phyloP scores from a whole-genome alignment of 2,113 vertebrate genomes.

The Pipra filicauda region DNA sequence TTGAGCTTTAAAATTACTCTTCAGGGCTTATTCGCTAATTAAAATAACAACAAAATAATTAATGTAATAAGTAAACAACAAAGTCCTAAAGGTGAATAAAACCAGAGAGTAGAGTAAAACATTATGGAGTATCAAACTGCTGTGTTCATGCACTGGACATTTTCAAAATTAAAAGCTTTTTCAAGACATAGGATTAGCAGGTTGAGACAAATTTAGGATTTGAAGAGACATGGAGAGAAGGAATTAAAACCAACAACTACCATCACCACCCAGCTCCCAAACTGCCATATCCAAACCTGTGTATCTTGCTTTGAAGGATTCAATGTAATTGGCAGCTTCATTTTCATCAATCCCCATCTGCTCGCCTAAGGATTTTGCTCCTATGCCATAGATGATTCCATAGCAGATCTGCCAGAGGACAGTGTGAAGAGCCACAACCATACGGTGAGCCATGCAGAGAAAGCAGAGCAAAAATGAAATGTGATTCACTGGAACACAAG shows the following conservation, averaged over 20 bases:
- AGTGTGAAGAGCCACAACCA: background rate
- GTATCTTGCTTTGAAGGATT: constrained; percentile 95
- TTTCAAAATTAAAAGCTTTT: background rate
- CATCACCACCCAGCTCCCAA: background rate
- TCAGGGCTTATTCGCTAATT: background rate
- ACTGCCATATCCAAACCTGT: constrained; percentile 75
- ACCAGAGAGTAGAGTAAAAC: background rate
- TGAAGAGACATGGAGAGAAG: background rate
- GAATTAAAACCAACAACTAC: background rate
- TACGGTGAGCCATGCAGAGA: background rate
- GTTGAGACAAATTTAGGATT: background rate
- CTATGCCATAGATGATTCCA: constrained; percentile 97
- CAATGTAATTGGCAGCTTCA: constrained; percentile 89
- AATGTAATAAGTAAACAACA: background rate
- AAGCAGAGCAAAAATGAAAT: background rate
- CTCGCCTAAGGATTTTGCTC: constrained; percentile 92
- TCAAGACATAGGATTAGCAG: background rate
- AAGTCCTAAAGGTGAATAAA: background rate
- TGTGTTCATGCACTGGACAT: background rate
- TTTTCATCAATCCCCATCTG: constrained; percentile 94
- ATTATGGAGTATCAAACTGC: background rate
- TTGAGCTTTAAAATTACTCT: background rate
- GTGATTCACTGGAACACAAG: background rate
- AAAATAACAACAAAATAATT: background rate
- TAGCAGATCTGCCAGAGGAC: constrained; percentile 89